phyloP scores from a whole-genome alignment of 2,888 invertebrate genomes.

The Xylocampa areola region DNA sequence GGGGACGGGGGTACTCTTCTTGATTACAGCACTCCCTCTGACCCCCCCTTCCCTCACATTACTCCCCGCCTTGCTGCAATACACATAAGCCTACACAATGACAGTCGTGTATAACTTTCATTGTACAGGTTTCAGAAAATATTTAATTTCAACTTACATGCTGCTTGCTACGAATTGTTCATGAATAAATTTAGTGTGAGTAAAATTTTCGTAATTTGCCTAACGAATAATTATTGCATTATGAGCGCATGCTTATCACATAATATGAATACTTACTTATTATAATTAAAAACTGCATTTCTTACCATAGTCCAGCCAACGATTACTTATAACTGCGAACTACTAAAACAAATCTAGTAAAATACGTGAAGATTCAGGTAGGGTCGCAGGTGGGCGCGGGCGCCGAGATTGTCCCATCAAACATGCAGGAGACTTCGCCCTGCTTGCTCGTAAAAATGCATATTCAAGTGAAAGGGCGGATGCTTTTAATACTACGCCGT shows the following conservation, averaged over 20 bases:
- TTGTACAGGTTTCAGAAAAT: constrained; percentile 65
- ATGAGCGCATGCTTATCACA: background rate
- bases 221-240: no score
- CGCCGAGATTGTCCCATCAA: constrained; percentile 87
- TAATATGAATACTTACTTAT: background rate
- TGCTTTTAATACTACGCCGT: constrained; percentile 85
- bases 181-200: constrained; percentile 8
- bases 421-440: constrained; percentile 81
- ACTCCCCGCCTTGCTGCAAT: constrained; percentile 74
- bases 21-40: constrained; percentile 86
- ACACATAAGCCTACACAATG: constrained; percentile 81
- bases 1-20: constrained; percentile 89
- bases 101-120: constrained; percentile 71
- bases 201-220: constrained; percentile 10
- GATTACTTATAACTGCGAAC: constrained; percentile 1
- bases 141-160: constrained; percentile 54
- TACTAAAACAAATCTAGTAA: constrained; percentile 43
- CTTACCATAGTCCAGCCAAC: no score
- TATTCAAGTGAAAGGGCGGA: constrained; percentile 84
- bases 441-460: constrained; percentile 87
- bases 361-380: constrained; percentile 39
- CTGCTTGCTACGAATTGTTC: constrained; percentile 17
- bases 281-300: no score
- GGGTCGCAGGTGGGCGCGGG: constrained; percentile 66
- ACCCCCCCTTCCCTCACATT: constrained; percentile 65